Percentiles rank a stretch among this genome's conserved stretches.
phyloP scores from a whole-genome alignment of 2,113 vertebrate species.

The Sebastes fasciatus region DNA sequence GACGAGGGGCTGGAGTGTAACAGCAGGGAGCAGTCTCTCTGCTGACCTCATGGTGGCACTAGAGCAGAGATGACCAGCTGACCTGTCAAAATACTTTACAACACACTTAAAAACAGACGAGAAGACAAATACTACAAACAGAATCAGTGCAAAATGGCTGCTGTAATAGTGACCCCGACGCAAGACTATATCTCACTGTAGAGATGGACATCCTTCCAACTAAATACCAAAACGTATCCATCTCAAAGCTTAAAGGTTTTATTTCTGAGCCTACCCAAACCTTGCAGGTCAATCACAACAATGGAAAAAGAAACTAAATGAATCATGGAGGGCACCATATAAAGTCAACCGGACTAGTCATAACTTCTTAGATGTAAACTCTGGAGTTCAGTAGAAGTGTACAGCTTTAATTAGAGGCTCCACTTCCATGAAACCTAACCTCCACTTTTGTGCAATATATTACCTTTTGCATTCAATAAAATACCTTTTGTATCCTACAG shows the following conservation, averaged over 20 bases:
- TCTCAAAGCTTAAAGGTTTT: background rate
- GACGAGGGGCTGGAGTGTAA: conserved; percentile 38
- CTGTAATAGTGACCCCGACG: conserved; percentile 1
- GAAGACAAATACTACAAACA: conserved; percentile 23
- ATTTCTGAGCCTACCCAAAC: background rate
- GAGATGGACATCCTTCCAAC: background rate
- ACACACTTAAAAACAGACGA: conserved; percentile 30
- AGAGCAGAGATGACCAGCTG: conserved; percentile 43
- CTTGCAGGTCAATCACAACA: background rate
- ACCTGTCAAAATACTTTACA: conserved; percentile 30
- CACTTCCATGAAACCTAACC: conserved; percentile 1
- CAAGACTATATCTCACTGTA: background rate
- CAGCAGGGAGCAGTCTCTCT: conserved; percentile 35
- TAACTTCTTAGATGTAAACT: background rate
- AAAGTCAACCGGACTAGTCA: background rate
- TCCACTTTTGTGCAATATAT: conserved; percentile 45
- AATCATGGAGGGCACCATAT: background rate
- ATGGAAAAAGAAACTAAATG: background rate
- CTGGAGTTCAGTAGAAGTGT: conserved; percentile 6
- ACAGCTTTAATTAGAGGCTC: conserved; percentile 18
- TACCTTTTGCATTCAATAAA: conserved; percentile 19
- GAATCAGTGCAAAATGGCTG: conserved; percentile 43
- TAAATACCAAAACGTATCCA: background rate
- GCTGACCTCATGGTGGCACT: conserved; percentile 57
- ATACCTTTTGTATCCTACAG: conserved; percentile 13